Conservation (phyloP, 2,888 invertebrate genomes). For the Aleiodes leptofemur region DNA sequence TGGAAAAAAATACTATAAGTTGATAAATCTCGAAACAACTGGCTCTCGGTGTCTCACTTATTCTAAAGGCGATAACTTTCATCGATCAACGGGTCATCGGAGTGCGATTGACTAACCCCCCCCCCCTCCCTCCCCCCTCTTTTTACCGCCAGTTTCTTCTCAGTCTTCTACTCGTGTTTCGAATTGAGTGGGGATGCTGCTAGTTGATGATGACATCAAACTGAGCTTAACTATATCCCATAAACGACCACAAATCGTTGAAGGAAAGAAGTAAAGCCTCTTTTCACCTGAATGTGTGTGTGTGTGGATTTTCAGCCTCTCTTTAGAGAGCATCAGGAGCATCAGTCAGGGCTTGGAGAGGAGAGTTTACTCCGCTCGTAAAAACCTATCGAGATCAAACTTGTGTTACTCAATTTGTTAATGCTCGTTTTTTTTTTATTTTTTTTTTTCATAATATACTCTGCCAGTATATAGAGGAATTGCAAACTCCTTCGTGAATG, state of each 20-base stretch:
- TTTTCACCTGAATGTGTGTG: slow-evolving; percentile 1
- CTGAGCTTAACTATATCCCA: slow-evolving; percentile 19
- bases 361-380: slow-evolving; percentile 44
- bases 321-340: too few species aligned
- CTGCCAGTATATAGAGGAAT: neutral
- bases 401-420: slow-evolving; percentile 53
- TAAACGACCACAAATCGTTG: neutral
- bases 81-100: slow-evolving; percentile 37
- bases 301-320: too few species aligned
- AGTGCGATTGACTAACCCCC: slow-evolving; percentile 27
- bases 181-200: slow-evolving; percentile 10
- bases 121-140: neutral
- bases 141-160: neutral
- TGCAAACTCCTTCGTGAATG: slow-evolving; percentile 12
- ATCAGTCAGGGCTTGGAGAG: neutral
- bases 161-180: slow-evolving; percentile 2
- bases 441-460: neutral
- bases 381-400: slow-evolving; percentile 65
- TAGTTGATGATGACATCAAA: slow-evolving; percentile 33
- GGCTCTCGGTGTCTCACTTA: slow-evolving; percentile 20
- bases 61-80: slow-evolving; percentile 20
- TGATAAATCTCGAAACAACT: slow-evolving; percentile 23
- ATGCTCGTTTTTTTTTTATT: neutral
- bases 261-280: neutral
- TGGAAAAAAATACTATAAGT: neutral